Conservation (phyloP, 2,113 vertebrate species). For the Malurus cyaneus region DNA sequence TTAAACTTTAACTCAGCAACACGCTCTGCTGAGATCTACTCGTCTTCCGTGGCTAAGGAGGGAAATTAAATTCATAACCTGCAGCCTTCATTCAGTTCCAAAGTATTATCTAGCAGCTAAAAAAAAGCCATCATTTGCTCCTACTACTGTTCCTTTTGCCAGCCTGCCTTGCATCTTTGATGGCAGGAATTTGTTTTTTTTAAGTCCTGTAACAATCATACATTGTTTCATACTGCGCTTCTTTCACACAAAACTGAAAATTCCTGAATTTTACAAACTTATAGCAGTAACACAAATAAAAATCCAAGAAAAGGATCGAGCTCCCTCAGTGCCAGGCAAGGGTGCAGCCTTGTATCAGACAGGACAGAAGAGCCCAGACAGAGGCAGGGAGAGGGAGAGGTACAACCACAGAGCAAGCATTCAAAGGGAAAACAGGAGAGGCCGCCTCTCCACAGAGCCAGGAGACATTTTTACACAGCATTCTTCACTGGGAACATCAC, state of each 20-base stretch:
- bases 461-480: not conserved
- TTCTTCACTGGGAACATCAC: not conserved
- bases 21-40: not conserved
- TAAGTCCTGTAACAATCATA: not conserved
- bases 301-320: not conserved
- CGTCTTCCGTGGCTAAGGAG: not conserved
- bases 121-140: not conserved
- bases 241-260: not conserved
- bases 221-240: not conserved
- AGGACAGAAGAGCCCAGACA: not conserved
- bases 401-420: not conserved
- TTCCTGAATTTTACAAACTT: not conserved
- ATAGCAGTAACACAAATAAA: not conserved
- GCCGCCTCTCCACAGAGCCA: not conserved
- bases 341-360: not conserved
- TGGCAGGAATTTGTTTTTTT: not conserved
- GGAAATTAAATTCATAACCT: not conserved
- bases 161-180: not conserved
- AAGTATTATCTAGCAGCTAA: slow-evolving; percentile 1
- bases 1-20: not conserved
- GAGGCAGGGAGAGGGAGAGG: not conserved
- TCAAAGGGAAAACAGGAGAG: not conserved
- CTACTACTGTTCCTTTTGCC: not conserved
- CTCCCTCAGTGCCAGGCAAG: not conserved
- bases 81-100: not conserved